Evolutionary conservation across 2,888 invertebrate species (phyloP).

Genomic region (Agriopis marginaria): DNA sequence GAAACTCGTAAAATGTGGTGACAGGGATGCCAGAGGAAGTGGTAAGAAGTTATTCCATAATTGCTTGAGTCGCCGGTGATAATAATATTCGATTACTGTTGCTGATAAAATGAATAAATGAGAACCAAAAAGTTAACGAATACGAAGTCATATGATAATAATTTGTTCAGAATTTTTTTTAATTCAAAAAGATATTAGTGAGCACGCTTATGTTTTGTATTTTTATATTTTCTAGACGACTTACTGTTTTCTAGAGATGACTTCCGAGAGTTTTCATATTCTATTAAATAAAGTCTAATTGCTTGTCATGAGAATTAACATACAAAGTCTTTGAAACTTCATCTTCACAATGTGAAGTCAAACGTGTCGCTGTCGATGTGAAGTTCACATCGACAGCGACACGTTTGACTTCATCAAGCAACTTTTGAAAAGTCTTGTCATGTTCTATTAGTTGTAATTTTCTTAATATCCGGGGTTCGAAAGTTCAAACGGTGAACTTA

Average conservation of each 20-base stretch:
- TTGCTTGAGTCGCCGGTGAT: not conserved
- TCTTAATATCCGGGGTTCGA: constrained; percentile 19
- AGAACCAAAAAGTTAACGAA: not conserved
- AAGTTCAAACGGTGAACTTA: not conserved
- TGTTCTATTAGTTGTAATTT: constrained; percentile 19
- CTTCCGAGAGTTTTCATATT: not conserved
- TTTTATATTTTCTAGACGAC: not conserved
- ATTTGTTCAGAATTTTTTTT: not conserved
- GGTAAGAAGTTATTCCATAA: not conserved
- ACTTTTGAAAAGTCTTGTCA: no score
- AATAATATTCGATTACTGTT: not conserved
- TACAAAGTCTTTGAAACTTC: not conserved
- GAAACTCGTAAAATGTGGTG: constrained; percentile 13
- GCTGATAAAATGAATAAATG: not conserved
- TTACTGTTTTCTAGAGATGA: not conserved
- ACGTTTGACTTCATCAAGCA: constrained; percentile 1
- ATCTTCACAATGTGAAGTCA: no score
- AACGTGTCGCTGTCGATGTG: no score
- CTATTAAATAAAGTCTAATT: no score
- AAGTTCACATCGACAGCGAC: constrained; percentile 7
- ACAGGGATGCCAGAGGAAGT: constrained; percentile 12
- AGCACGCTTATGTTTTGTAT: not conserved
- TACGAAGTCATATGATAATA: not conserved
- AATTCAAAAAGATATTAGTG: not conserved
- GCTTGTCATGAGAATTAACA: not conserved